A percentile compares a stretch with the other conserved stretches of the same genome.
phyloP scores from a whole-genome alignment of 2,888 invertebrate species.

The Crematogaster levior region DNA sequence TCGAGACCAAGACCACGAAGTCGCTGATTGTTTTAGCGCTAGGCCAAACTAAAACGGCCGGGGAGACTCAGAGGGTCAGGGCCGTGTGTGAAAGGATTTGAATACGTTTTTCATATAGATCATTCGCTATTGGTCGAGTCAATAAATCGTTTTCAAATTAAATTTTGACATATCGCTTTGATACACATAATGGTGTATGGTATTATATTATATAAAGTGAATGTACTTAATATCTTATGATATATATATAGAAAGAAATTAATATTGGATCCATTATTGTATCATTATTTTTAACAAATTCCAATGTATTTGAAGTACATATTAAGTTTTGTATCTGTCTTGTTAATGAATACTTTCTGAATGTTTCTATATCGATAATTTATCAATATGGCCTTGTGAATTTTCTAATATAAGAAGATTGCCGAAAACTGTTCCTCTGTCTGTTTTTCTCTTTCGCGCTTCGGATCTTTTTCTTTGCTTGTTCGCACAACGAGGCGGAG shows the following conservation, averaged over 20 bases:
- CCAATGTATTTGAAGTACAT: not conserved
- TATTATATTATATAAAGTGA: not conserved
- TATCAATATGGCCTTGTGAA: constrained; percentile 50
- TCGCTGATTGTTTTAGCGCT: constrained; percentile 80
- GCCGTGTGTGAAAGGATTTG: constrained; percentile 66
- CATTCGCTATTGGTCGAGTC: not conserved
- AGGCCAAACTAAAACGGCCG: constrained; percentile 76
- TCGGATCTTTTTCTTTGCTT: constrained; percentile 17
- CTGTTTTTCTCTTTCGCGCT: constrained; percentile 42
- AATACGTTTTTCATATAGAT: constrained; percentile 9
- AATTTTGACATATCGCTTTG: too few relatives aligned
- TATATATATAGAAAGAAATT: not conserved
- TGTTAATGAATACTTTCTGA: not conserved
- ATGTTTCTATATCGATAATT: too few relatives aligned
- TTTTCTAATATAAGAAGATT: constrained; percentile 57
- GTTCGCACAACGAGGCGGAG: constrained; percentile 46
- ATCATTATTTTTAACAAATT: not conserved
- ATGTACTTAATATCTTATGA: not conserved
- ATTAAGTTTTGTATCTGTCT: not conserved
- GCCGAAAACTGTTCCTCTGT: constrained; percentile 52
- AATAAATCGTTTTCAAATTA: not conserved
- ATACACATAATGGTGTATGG: not conserved
- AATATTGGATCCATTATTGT: not conserved
- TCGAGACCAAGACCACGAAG: constrained; percentile 73
- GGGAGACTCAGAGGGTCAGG: constrained; percentile 66